These are phyloP conservation scores for Ichneumon xanthorius DNA, from an alignment of 2,888 invertebrate species.

Conservation along the genomic window DNA sequence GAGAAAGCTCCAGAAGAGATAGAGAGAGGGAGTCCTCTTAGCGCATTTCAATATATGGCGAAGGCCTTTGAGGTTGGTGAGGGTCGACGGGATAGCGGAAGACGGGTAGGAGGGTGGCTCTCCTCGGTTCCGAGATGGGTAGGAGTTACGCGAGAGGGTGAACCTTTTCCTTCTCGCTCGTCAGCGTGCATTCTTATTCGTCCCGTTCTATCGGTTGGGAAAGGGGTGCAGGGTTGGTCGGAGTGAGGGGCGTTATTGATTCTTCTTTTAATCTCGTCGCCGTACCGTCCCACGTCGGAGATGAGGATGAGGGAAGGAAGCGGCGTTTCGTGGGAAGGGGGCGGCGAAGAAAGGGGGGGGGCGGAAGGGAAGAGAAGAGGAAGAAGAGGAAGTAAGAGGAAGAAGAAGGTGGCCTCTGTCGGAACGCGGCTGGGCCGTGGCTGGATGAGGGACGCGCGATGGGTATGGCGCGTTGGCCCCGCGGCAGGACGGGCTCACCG, in stretches of 20 bases:
- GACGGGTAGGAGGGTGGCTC: constrained; percentile 16
- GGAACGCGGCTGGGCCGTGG: constrained; percentile 64
- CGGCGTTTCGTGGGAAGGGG: constrained; percentile 69
- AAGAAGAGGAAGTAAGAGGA: constrained; percentile 62
- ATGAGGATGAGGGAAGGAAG: constrained; percentile 64
- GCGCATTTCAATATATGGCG: constrained; percentile 84
- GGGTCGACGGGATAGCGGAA: constrained; percentile 22
- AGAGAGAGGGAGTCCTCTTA: constrained; percentile 77
- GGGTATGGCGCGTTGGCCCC: constrained; percentile 49
- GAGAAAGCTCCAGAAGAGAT: constrained; percentile 72
- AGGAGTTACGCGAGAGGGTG: constrained; percentile 43
- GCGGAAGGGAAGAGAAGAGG: constrained; percentile 69
- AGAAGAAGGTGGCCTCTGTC: constrained; percentile 71
- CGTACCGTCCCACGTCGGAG: constrained; percentile 78
- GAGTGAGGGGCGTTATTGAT: constrained; percentile 80
- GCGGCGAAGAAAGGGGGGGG: constrained; percentile 70
- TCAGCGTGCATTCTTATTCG: constrained; percentile 28
- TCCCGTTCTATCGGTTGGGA: constrained; percentile 16
- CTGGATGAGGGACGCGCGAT: constrained; percentile 51
- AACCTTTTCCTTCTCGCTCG: constrained; percentile 55
- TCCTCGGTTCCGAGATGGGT: constrained; percentile 12
- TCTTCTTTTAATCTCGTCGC: constrained; percentile 84
- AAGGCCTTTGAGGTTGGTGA: constrained; percentile 82
- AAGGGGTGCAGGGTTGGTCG: constrained; percentile 66
- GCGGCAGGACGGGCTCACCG: constrained; percentile 27